Conservation (phyloP, 2,888 invertebrate genomes). For the Campopleginae sp. region DNA sequence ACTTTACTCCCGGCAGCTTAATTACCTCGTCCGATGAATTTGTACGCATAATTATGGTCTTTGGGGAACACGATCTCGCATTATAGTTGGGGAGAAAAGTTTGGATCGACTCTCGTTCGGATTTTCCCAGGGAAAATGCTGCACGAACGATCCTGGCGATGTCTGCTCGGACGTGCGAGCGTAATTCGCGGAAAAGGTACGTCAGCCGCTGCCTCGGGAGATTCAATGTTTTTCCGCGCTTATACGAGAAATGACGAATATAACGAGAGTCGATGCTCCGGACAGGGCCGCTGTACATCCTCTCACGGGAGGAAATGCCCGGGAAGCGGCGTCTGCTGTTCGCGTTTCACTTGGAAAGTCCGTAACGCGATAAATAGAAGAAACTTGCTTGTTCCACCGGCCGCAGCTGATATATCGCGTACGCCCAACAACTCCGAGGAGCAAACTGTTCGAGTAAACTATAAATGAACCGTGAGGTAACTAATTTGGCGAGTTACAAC, state of each 20-base stretch:
- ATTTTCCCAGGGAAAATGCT: no score
- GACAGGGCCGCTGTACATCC: not conserved
- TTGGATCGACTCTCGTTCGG: no score
- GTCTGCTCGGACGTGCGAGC: no score
- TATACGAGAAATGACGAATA: slow-evolving; percentile 1
- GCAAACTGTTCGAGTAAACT: slow-evolving; percentile 48
- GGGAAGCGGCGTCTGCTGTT: slow-evolving; percentile 38
- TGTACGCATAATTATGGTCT: not conserved
- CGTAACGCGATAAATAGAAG: slow-evolving; percentile 44
- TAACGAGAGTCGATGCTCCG: slow-evolving; percentile 4
- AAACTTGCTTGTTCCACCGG: not conserved
- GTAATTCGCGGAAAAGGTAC: not conserved
- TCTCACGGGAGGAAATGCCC: slow-evolving; percentile 13
- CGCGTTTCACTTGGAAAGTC: slow-evolving; percentile 47
- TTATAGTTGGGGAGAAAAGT: no score
- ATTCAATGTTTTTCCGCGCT: not conserved
- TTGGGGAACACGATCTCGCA: no score
- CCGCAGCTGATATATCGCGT: slow-evolving; percentile 29
- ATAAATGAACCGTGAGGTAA: slow-evolving; percentile 49
- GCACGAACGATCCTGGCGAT: no score
- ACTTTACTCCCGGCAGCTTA: not conserved
- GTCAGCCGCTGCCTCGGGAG: not conserved
- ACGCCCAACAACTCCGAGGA: slow-evolving; percentile 25
- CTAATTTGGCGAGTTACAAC: slow-evolving; percentile 51
- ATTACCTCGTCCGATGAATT: not conserved